These are phyloP conservation scores for Crenuchus spilurus DNA, from an alignment of 2,797 vertebrate genomes.

Conservation along the genomic window DNA sequence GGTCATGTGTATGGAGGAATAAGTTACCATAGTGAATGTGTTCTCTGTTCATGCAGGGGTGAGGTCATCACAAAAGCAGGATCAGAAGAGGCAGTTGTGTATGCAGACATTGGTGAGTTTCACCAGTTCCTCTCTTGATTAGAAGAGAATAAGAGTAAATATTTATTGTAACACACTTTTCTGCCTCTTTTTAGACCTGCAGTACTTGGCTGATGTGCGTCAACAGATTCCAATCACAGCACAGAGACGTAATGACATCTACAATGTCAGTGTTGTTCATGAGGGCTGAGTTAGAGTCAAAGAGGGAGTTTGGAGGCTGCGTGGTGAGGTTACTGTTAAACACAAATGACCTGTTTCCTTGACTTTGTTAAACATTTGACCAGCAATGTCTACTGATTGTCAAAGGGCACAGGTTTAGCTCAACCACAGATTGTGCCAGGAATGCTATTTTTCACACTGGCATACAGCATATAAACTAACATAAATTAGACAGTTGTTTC, in stretches of 20 bases:
- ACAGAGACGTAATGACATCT: constrained; percentile 89
- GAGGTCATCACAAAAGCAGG: constrained; percentile 89
- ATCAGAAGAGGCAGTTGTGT: constrained; percentile 83
- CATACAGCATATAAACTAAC: not conserved
- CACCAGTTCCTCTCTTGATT: not conserved
- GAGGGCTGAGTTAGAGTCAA: constrained; percentile 42
- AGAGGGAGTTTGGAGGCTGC: not conserved
- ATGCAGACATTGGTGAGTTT: constrained; percentile 90
- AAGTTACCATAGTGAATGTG: not conserved
- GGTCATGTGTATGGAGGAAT: not conserved
- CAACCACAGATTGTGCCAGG: not conserved
- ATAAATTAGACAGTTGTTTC: too few species aligned
- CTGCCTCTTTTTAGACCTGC: constrained; percentile 81
- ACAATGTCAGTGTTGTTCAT: constrained; percentile 70
- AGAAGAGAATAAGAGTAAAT: too few species aligned
- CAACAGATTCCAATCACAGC: constrained; percentile 89
- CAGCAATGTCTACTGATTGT: not conserved
- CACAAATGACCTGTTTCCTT: not conserved
- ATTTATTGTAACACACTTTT: too few species aligned
- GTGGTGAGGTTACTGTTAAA: not conserved
- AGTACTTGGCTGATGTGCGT: constrained; percentile 87
- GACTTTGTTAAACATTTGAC: not conserved
- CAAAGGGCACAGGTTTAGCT: not conserved
- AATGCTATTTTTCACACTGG: not conserved
- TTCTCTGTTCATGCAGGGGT: constrained; percentile 79